Conservation (phyloP, 2,113 vertebrate species). For the Porphyrio hochstetteri region DNA sequence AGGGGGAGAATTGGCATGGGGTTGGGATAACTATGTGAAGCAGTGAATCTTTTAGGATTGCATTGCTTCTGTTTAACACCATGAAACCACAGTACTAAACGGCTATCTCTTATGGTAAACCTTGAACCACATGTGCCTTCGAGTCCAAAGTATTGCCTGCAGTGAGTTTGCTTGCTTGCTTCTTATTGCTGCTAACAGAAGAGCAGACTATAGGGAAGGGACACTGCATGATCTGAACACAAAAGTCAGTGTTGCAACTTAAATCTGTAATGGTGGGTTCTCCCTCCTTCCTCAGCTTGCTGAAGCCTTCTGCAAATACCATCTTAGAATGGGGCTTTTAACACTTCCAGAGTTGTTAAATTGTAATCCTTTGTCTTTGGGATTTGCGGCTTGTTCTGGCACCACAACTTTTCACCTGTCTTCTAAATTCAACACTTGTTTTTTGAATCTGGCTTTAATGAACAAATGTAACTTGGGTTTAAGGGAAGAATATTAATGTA, state of each 20-base stretch:
- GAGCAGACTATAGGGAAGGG: neutral
- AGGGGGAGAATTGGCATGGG: neutral
- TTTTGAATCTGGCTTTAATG: neutral
- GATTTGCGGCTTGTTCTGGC: neutral
- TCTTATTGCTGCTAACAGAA: neutral
- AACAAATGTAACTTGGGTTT: neutral
- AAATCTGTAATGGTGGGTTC: neutral
- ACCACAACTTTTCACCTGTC: constrained; percentile 37
- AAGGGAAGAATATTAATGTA: constrained; percentile 46
- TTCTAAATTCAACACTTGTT: neutral
- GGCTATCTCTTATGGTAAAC: neutral
- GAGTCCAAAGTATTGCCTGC: neutral
- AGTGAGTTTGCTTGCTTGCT: neutral
- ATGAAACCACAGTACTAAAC: neutral
- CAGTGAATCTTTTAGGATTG: neutral
- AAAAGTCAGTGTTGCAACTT: neutral
- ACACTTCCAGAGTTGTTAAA: neutral
- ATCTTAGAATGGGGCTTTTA: neutral
- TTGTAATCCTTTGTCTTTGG: neutral
- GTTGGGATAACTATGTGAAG: neutral
- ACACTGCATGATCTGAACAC: neutral
- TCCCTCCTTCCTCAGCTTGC: neutral
- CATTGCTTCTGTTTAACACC: neutral
- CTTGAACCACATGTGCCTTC: neutral
- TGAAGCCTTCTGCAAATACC: neutral